phyloP scores from a whole-genome alignment of 2,113 vertebrate genomes.

The Triplophysa dalaica region DNA sequence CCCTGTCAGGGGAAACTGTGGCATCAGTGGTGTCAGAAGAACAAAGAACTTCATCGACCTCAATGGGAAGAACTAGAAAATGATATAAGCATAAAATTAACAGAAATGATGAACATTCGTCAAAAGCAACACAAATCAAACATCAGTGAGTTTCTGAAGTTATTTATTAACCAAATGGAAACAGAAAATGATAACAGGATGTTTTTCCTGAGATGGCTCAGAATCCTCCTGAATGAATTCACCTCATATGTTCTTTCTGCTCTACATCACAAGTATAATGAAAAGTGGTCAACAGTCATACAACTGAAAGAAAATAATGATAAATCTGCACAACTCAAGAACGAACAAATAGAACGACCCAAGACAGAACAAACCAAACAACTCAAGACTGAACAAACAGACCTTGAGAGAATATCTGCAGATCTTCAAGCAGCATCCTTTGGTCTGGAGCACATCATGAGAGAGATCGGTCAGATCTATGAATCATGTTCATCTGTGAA shows the following conservation, averaged over 20 bases:
- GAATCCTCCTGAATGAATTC: constrained; percentile 46
- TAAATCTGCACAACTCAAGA: constrained; percentile 22
- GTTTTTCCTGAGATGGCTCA: constrained; percentile 73
- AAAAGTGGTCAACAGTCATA: constrained; percentile 58
- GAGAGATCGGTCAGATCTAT: constrained; percentile 77
- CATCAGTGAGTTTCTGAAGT: background rate
- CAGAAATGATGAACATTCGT: background rate
- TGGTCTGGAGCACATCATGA: constrained; percentile 75
- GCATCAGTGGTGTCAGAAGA: constrained; percentile 13
- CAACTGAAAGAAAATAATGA: constrained; percentile 48
- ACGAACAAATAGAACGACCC: too few relatives aligned
- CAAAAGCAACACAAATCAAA: background rate
- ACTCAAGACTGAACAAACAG: background rate
- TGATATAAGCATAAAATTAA: background rate
- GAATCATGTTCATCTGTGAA: constrained; percentile 64
- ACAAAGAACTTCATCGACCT: constrained; percentile 15
- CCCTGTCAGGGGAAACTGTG: constrained; percentile 12
- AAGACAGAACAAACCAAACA: background rate
- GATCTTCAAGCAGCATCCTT: constrained; percentile 59
- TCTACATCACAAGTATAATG: constrained; percentile 58
- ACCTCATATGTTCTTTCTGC: constrained; percentile 50
- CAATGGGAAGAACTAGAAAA: background rate
- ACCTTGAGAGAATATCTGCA: too few relatives aligned
- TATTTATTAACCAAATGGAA: background rate
- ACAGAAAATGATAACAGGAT: background rate